These are phyloP conservation scores for Agrypnus murinus DNA, from an alignment of 2,888 invertebrate species.

Conservation along the genomic window DNA sequence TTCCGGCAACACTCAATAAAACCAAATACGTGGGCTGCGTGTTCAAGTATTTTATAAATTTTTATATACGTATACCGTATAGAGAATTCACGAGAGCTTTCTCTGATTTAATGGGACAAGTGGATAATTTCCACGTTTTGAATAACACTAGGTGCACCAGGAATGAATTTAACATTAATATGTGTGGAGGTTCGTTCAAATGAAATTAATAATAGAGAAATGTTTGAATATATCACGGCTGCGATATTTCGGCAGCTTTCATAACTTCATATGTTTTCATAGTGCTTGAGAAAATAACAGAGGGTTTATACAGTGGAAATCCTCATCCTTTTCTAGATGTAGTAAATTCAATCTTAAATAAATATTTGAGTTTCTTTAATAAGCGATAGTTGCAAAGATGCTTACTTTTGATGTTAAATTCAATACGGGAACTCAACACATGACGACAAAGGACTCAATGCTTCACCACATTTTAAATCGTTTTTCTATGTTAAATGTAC, in stretches of 20 bases:
- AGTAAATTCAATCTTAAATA: too few species aligned
- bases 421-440: too few species aligned
- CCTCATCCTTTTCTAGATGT: background rate
- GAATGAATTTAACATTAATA: too few species aligned
- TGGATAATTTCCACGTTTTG: conserved; percentile 19
- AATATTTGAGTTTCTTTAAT: too few species aligned
- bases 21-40: conserved; percentile 60
- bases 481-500: too few species aligned
- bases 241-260: conserved; percentile 1
- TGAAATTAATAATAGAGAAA: conserved; percentile 10
- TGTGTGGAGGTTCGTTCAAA: background rate
- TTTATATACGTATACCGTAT: conserved; percentile 24
- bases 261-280: conserved; percentile 15
- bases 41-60: conserved; percentile 30
- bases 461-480: too few species aligned
- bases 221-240: conserved; percentile 12
- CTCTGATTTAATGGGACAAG: conserved; percentile 31
- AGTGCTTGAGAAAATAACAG: conserved; percentile 8
- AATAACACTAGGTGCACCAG: background rate
- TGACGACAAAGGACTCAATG: too few species aligned
- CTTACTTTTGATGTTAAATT: too few species aligned
- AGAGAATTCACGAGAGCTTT: conserved; percentile 10
- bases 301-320: background rate
- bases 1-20: conserved; percentile 63
- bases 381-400: too few species aligned